Base-by-base conservation (phyloP, 2,797 vertebrate genomes). In the Amblyopsis hoosieri region DNA sequence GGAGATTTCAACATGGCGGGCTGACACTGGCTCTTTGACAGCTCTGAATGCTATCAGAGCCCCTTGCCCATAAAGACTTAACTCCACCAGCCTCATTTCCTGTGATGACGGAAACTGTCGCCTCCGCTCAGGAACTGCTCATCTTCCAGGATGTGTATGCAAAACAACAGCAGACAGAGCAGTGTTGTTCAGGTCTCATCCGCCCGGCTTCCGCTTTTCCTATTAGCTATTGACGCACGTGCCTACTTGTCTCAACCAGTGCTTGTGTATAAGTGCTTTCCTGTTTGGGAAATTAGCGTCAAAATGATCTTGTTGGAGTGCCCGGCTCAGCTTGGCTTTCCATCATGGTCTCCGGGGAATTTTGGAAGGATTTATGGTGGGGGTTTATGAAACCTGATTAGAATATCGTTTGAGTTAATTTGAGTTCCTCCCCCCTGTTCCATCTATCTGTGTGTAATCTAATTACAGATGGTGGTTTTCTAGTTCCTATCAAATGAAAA, bases 341-440 rank as follows among this genome's bases (percentile, higher is more conserved):
- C 68, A 68, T 64, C 75, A 84, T 72, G 79, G 76, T 42, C 87
- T 78, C 49, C 7, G 52, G 85, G 78, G 82, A 69, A 4, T 78
- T 64, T 78, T 65, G 60, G 78, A 74, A 87, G 33, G 33, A 37
- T 37, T 37, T 37, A 37, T 37, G 29, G 31, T 47, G 62, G 58
- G 53, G 9, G 12, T 78, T 64, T 77, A 63, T 61, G 78, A 75
- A 87, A 82, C 79, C 87, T 85, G 85, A 89, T 92, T 90, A 88
- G 82, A 89, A 92, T 91, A 89, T 89, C 81, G 78, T 87, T 87
- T 78, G 73, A 85, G 83, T 82, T 90, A 91, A 91, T 91, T 90
- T 3, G 17, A 42, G 42, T 61, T 60, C 77, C 75, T 67, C 71
- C 67, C 67, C 51, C 68, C 61, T 60, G 63, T 81, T 87, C 72